phyloP scores from a whole-genome alignment of 2,888 invertebrate species.

The Caenorhabditis uteleia region DNA sequence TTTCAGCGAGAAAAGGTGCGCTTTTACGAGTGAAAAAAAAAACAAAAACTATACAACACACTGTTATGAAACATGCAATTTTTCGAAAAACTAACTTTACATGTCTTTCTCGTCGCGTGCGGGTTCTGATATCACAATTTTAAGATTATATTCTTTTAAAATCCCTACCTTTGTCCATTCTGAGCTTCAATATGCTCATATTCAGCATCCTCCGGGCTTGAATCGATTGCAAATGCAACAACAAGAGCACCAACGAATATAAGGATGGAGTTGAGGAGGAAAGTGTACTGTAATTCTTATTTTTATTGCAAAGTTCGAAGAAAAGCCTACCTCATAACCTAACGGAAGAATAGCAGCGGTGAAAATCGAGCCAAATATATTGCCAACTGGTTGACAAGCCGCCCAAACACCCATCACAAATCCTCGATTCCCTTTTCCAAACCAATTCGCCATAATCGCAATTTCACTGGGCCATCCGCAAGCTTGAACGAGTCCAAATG shows the following conservation, averaged over 20 bases:
- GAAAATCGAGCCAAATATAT: slow-evolving; percentile 72
- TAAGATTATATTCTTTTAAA: background rate
- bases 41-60: too few relatives aligned
- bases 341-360: slow-evolving; percentile 71
- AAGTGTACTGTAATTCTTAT: slow-evolving; percentile 70
- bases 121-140: too few relatives aligned
- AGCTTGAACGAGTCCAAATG: slow-evolving; percentile 73
- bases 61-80: too few relatives aligned
- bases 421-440: slow-evolving; percentile 72
- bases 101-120: too few relatives aligned
- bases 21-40: too few relatives aligned
- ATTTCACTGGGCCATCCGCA: slow-evolving; percentile 73
- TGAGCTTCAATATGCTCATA: slow-evolving; percentile 4
- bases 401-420: slow-evolving; percentile 73
- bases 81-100: too few relatives aligned
- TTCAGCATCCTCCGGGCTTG: slow-evolving; percentile 67
- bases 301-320: slow-evolving; percentile 7
- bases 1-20: too few relatives aligned
- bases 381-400: slow-evolving; percentile 73
- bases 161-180: background rate
- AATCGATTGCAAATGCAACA: slow-evolving; percentile 69
- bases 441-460: slow-evolving; percentile 73
- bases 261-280: slow-evolving; percentile 71
- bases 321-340: slow-evolving; percentile 71
- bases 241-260: slow-evolving; percentile 71